phyloP scores from a whole-genome alignment of 2,113 vertebrate species.

The Neopipo cinnamomea region DNA sequence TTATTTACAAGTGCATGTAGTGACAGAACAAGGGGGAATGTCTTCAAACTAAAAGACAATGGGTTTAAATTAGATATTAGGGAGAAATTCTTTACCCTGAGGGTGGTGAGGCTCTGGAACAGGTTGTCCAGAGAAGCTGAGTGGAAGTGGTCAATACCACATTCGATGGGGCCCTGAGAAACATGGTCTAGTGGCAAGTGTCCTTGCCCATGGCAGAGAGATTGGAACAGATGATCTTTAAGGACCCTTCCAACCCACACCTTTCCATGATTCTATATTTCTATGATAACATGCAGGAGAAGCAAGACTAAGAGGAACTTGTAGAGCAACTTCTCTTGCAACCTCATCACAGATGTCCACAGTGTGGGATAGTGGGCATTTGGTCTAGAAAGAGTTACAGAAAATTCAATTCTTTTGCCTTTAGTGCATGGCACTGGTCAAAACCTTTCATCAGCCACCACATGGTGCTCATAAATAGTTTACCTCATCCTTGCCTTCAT shows the following conservation, averaged over 20 bases:
- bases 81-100: not conserved
- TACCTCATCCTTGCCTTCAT: not conserved
- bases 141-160: too few relatives aligned
- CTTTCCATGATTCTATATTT: not conserved
- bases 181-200: not conserved
- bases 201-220: not conserved
- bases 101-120: not conserved
- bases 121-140: not conserved
- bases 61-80: not conserved
- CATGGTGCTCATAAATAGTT: not conserved
- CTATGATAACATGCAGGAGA: not conserved
- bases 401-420: not conserved
- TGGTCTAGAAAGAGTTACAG: not conserved
- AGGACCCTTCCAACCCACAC: not conserved
- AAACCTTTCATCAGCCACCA: not conserved
- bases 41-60: not conserved
- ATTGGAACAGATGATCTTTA: not conserved
- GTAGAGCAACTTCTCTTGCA: not conserved
- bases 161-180: not conserved
- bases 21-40: not conserved
- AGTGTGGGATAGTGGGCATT: fast-evolving
- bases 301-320: not conserved
- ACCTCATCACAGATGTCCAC: not conserved
- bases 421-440: not conserved
- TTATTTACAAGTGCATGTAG: not conserved